Evolutionary conservation across 2,113 vertebrate genomes (phyloP), one percentile per base, ranked within the genome.

Genomic region (Myotis brandtii): DNA sequence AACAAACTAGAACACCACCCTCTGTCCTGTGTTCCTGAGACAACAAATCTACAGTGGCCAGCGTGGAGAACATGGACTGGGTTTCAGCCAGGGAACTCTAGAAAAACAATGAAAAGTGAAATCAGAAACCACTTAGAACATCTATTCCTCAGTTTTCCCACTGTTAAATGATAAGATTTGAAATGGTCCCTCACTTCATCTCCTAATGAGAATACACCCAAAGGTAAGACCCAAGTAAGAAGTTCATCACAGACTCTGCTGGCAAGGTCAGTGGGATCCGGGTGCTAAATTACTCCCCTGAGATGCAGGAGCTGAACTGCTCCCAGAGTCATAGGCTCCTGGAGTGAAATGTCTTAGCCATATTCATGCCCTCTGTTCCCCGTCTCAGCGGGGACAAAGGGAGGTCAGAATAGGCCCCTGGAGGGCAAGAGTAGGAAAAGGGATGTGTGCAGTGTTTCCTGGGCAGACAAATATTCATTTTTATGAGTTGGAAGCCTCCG

Each of bases 391-490:
- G 94, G 94, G 93, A 97, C 97, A 96, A 96, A 96, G 77, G 2
- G 89, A 97, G 97, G 96, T 96, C 95, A 98, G 75, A 95, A 86
- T 43, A 93, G 94, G 95, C 73, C 96, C 92, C 96, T 76, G 86
- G 94, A 93, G 96, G 94, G 93, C 89, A 76, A 59, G 64, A 95
- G 82, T 89, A 64, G 80, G 86, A 62, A 92, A 93, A 96, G 94
- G 82, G 88, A 95, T 18, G 18, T 76, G 67, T 66, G 37, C 82
- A 95, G 86, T 73, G 93, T 95, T 97, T 95, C 64, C 87, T 76
- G 84, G 96, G 88, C 89, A 96, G 94, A 96, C 91, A 91, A 91
- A 97, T 94, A 97, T 32, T 96, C 97, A 96, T 93, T 93, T 95
- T 97, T 96, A 97, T 1, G 89, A 95, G 86, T 90, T 94, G 93